Percentiles rank a stretch among this genome's conserved stretches.
phyloP scores from a whole-genome alignment of 1,140 invertebrate species.

The Lucilia sericata region DNA sequence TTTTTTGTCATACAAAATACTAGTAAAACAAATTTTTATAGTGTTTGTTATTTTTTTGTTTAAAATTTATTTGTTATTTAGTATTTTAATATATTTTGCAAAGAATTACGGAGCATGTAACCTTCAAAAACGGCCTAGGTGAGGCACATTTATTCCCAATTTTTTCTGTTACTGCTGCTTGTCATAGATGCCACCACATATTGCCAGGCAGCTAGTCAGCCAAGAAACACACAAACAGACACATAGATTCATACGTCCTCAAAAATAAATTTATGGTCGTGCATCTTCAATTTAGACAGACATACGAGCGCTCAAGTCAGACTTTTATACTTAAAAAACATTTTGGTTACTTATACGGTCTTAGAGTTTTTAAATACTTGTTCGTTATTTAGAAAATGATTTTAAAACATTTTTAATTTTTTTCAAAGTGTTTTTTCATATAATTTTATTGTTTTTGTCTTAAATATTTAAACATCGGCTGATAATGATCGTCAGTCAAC shows the following conservation, averaged over 20 bases:
- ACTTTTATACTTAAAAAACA: too few relatives aligned
- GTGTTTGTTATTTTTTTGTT: slow-evolving; percentile 11
- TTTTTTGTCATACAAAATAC: neutral
- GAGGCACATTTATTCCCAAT: slow-evolving; percentile 46
- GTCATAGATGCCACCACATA: slow-evolving; percentile 6
- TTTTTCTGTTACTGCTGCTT: neutral
- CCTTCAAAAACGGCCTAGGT: slow-evolving; percentile 50
- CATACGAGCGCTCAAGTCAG: neutral
- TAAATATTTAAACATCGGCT: neutral
- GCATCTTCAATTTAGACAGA: slow-evolving; percentile 21
- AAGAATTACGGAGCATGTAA: slow-evolving; percentile 44
- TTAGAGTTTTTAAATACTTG: neutral
- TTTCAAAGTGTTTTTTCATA: neutral
- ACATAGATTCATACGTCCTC: neutral
- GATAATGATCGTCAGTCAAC: neutral
- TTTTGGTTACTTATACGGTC: neutral
- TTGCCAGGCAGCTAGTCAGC: neutral
- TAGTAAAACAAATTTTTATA: slow-evolving; percentile 16
- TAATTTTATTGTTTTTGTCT: neutral
- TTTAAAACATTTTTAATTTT: neutral
- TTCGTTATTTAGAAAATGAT: slow-evolving; percentile 19
- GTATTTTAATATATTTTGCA: slow-evolving; percentile 2
- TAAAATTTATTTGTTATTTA: too few relatives aligned
- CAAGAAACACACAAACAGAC: neutral
- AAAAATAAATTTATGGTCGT: slow-evolving; percentile 18